A percentile compares a stretch with the other conserved stretches of the same genome.
Evolutionary conservation across 92 coral and sea anemone species (phyloP).

Genomic region (Siderastrea radians): DNA sequence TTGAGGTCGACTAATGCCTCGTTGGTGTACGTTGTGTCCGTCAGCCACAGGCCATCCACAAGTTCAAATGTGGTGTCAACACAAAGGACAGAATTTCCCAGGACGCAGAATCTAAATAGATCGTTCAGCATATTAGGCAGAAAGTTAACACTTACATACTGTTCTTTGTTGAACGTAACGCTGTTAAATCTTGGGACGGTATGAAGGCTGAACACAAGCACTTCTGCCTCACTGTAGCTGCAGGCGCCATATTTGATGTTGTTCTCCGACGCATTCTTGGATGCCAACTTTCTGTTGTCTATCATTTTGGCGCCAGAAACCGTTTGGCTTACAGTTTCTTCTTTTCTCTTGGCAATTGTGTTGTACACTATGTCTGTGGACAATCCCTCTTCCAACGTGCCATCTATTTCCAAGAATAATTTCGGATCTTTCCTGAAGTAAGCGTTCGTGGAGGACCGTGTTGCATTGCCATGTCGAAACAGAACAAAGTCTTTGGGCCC

Average conservation of each 20-base stretch:
- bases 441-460: constrained; percentile 49
- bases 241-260: constrained; percentile 6
- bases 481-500: constrained; percentile 62
- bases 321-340: constrained; percentile 73
- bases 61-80: constrained; percentile 78
- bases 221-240: constrained; percentile 55
- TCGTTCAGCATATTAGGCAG: constrained; percentile 69
- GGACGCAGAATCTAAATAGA: constrained; percentile 54
- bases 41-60: constrained; percentile 79
- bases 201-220: constrained; percentile 30
- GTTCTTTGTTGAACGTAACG: constrained; percentile 67
- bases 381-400: constrained; percentile 62
- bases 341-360: constrained; percentile 39
- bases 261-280: constrained; percentile 1
- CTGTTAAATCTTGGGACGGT: constrained; percentile 30
- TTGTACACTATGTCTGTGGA: constrained; percentile 59
- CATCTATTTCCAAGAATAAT: constrained; percentile 56
- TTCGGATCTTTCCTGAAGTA: constrained; percentile 71
- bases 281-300: constrained; percentile 51
- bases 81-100: constrained; percentile 58
- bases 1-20: constrained; percentile 60
- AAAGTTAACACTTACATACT: constrained; percentile 54
- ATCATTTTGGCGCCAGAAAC: constrained; percentile 71
- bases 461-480: constrained; percentile 76
- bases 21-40: constrained; percentile 68